These are phyloP conservation scores for Pantherophis alleghaniensis DNA, from an alignment of 2,797 vertebrate genomes.

Conservation along the genomic window DNA sequence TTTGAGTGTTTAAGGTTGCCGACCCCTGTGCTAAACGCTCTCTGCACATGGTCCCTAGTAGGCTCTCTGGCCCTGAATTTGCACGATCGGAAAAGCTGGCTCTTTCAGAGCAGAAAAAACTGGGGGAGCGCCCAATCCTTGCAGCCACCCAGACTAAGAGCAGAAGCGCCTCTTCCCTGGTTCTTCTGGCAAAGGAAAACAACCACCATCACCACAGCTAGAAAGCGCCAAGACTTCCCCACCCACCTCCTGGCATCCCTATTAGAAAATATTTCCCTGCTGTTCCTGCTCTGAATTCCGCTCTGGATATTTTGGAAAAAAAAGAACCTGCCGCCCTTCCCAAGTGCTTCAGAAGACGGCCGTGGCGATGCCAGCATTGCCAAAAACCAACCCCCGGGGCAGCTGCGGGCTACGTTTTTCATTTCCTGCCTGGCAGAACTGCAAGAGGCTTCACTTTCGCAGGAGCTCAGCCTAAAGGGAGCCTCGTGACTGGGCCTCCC, in stretches of 20 bases:
- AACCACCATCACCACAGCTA: background rate
- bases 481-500: background rate
- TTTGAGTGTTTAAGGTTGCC: too few relatives aligned
- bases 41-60: background rate
- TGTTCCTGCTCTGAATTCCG: conserved; percentile 22
- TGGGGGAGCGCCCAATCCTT: background rate
- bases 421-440: background rate
- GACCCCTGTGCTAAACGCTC: background rate
- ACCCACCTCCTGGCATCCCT: conserved; percentile 40
- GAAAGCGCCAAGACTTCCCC: conserved; percentile 27
- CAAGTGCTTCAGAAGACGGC: background rate
- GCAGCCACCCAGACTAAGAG: background rate
- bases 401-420: background rate
- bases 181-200: background rate
- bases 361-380: background rate
- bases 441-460: background rate
- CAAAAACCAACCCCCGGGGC: background rate
- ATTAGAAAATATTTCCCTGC: conserved; percentile 29
- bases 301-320: background rate
- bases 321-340: background rate
- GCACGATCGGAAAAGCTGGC: background rate
- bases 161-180: too few relatives aligned
- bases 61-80: background rate
- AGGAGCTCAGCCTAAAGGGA: background rate
- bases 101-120: background rate